Evolutionary conservation across 1,140 invertebrate species (phyloP).

Genomic region (Lucilia cuprina): DNA sequence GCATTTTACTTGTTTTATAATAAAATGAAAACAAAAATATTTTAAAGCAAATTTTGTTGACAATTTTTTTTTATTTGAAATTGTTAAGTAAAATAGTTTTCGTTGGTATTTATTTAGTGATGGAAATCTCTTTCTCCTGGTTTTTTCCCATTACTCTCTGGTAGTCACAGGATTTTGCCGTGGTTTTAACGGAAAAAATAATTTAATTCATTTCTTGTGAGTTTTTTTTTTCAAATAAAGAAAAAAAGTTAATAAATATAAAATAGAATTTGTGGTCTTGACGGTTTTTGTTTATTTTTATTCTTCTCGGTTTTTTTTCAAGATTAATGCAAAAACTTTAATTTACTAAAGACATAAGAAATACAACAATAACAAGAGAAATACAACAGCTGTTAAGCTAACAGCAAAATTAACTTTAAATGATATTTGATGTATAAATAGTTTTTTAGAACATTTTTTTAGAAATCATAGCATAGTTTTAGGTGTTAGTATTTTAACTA

Average conservation of each 20-base stretch:
- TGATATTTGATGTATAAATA: too few species aligned
- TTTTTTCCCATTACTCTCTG: too few species aligned
- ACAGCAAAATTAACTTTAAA: too few species aligned
- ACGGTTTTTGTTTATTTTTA: neutral
- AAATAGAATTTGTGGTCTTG: neutral
- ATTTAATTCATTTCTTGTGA: slow-evolving; percentile 26
- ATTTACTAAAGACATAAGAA: neutral
- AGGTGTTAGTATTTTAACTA: too few species aligned
- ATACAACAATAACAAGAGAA: neutral
- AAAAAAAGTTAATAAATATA: too few species aligned
- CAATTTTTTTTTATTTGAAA: neutral
- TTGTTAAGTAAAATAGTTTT: neutral
- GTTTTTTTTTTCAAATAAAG: too few species aligned
- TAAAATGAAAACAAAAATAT: neutral
- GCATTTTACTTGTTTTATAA: slow-evolving; percentile 24
- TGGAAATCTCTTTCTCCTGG: neutral
- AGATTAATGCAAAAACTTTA: neutral
- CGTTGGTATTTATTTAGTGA: neutral
- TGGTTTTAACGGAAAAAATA: neutral
- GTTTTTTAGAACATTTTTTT: too few species aligned
- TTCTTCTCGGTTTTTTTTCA: neutral
- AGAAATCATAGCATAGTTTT: too few species aligned
- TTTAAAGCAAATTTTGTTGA: neutral
- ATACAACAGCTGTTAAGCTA: too few species aligned
- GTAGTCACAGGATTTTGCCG: neutral